Evolutionary conservation across 2,888 invertebrate species (phyloP).

Genomic region (Oscheius sp.): DNA sequence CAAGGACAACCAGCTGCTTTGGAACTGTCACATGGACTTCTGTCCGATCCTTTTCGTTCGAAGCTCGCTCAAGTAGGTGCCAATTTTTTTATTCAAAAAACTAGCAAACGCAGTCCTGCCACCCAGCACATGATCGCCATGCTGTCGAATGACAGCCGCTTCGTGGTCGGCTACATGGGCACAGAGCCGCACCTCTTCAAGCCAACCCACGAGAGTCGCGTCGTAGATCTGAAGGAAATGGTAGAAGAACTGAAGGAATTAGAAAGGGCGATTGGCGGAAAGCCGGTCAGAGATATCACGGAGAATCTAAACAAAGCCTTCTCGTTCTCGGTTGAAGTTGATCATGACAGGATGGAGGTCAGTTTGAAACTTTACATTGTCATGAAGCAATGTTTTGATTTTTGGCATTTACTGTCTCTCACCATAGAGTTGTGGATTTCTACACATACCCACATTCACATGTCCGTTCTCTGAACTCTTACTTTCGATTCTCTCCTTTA

Average conservation of each 20-base stretch:
- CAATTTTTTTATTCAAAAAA: neutral
- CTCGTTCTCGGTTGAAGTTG: slow-evolving; percentile 4
- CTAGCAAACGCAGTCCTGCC: slow-evolving; percentile 34
- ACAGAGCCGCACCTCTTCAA: slow-evolving; percentile 51
- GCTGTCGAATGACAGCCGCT: slow-evolving; percentile 39
- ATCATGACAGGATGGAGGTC: slow-evolving; percentile 5
- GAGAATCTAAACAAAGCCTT: neutral
- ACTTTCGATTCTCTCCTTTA: too few relatives aligned
- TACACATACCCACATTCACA: too few relatives aligned
- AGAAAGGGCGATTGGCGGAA: slow-evolving; percentile 17
- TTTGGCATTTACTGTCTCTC: too few relatives aligned
- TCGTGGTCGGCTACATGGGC: slow-evolving; percentile 54
- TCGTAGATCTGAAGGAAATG: slow-evolving; percentile 6
- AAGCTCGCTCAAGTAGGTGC: slow-evolving; percentile 41
- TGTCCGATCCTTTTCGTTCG: slow-evolving; percentile 36
- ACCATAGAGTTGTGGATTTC: too few relatives aligned
- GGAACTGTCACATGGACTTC: slow-evolving; percentile 53
- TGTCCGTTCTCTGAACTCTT: too few relatives aligned
- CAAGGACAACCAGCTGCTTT: slow-evolving; percentile 49
- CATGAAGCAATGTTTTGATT: too few relatives aligned
- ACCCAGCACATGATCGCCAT: slow-evolving; percentile 46
- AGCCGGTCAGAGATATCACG: neutral
- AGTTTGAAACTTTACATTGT: too few relatives aligned
- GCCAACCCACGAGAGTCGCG: slow-evolving; percentile 22
- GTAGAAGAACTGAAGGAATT: slow-evolving; percentile 19